A percentile compares a stretch with the other conserved stretches of the same genome.
These are phyloP conservation scores for Zapornia atra DNA, from an alignment of 2,113 vertebrate species.

Conservation along the genomic window DNA sequence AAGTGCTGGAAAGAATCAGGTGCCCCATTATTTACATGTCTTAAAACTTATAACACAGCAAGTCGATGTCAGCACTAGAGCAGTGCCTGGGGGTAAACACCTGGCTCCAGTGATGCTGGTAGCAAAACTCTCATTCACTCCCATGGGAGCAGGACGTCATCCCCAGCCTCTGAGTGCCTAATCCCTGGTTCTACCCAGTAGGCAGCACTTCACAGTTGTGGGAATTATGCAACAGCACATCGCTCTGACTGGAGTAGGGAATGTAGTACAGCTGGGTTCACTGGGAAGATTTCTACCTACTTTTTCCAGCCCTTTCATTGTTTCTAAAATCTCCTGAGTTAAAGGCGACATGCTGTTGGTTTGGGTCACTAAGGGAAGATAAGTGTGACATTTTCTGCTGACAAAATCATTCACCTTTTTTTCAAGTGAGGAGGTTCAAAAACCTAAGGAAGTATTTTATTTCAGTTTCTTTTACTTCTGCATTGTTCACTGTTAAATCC, in stretches of 20 bases:
- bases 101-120: not conserved
- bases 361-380: not conserved
- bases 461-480: not conserved
- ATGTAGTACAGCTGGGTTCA: not conserved
- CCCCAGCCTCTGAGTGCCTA: not conserved
- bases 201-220: not conserved
- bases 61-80: constrained; percentile 16
- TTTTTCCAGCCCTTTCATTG: not conserved
- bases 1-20: constrained; percentile 15
- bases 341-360: not conserved
- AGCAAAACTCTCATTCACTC: not conserved
- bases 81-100: constrained; percentile 20
- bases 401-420: not conserved
- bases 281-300: not conserved
- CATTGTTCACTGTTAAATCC: not conserved
- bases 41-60: not conserved
- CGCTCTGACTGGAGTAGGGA: not conserved
- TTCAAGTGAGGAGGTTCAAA: not conserved
- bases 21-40: not conserved
- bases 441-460: not conserved
- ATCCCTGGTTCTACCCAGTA: not conserved
- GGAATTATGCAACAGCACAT: not conserved
- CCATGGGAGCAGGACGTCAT: not conserved
- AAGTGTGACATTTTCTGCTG: not conserved
- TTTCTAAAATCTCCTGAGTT: not conserved